Percentiles rank a stretch among this genome's conserved stretches.
These are phyloP conservation scores for Nycticryphes semicollaris DNA, from an alignment of 2,113 vertebrate species.

Conservation along the genomic window DNA sequence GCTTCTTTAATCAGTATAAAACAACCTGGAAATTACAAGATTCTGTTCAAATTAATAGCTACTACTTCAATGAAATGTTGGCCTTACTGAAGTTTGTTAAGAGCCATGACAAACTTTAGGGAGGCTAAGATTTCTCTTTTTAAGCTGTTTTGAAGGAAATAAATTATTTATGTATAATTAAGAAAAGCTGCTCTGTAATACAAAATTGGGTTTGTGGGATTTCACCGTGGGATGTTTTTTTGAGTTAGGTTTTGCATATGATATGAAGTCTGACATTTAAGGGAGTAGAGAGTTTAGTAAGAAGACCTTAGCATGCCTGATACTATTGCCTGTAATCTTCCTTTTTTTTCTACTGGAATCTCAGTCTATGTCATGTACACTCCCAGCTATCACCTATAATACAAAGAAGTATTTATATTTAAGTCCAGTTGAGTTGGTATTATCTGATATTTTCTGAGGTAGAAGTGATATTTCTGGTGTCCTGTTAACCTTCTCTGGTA, in stretches of 20 bases:
- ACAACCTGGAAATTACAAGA: background rate
- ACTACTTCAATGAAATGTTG: background rate
- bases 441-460: background rate
- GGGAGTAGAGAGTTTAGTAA: background rate
- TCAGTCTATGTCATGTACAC: background rate
- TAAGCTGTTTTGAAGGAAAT: background rate
- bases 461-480: background rate
- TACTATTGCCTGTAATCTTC: background rate
- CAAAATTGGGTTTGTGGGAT: background rate
- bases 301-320: rapidly evolving
- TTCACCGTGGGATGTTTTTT: background rate
- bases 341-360: background rate
- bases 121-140: background rate
- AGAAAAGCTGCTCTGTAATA: background rate
- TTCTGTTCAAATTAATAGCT: background rate
- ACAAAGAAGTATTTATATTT: background rate
- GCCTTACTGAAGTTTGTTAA: background rate
- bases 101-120: background rate
- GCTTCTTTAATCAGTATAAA: background rate
- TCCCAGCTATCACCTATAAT: background rate
- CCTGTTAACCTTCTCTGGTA: background rate
- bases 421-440: background rate
- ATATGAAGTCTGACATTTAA: background rate
- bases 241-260: background rate
- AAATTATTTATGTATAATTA: background rate